Evolutionary conservation across 1,140 invertebrate genomes (phyloP).

Genomic region (Hydropsyche tenuis): DNA sequence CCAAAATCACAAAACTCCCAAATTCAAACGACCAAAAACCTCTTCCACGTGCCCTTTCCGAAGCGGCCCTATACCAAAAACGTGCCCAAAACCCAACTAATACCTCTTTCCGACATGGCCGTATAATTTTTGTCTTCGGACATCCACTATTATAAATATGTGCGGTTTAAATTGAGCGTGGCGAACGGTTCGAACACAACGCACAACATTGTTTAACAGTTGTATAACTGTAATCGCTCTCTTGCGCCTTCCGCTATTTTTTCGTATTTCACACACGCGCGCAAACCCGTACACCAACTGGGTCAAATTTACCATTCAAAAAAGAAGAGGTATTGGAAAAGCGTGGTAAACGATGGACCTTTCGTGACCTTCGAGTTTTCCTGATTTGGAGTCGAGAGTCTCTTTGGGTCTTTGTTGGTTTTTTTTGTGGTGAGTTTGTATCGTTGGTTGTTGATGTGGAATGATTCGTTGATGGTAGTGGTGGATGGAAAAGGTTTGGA

Average conservation of each 20-base stretch:
- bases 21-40: too few relatives aligned
- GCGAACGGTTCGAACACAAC: constrained; percentile 23
- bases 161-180: constrained; percentile 18
- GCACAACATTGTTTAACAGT: constrained; percentile 27
- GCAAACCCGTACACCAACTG: neutral
- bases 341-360: neutral
- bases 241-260: constrained; percentile 19
- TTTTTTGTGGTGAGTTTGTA: too few relatives aligned
- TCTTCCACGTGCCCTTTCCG: too few relatives aligned
- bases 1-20: too few relatives aligned
- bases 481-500: too few relatives aligned
- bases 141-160: neutral
- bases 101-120: neutral
- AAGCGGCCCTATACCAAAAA: too few relatives aligned
- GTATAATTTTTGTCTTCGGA: neutral
- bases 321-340: neutral
- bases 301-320: constrained; percentile 16
- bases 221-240: constrained; percentile 28
- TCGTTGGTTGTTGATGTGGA: too few relatives aligned
- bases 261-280: constrained; percentile 20
- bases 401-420: too few relatives aligned
- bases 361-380: constrained; percentile 9
- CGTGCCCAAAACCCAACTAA: too few relatives aligned
- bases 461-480: too few relatives aligned
- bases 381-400: too few relatives aligned